Percentiles rank a stretch among this genome's conserved stretches.
These are phyloP conservation scores for Origma solitaria DNA, from an alignment of 2,113 vertebrate genomes.

Conservation along the genomic window DNA sequence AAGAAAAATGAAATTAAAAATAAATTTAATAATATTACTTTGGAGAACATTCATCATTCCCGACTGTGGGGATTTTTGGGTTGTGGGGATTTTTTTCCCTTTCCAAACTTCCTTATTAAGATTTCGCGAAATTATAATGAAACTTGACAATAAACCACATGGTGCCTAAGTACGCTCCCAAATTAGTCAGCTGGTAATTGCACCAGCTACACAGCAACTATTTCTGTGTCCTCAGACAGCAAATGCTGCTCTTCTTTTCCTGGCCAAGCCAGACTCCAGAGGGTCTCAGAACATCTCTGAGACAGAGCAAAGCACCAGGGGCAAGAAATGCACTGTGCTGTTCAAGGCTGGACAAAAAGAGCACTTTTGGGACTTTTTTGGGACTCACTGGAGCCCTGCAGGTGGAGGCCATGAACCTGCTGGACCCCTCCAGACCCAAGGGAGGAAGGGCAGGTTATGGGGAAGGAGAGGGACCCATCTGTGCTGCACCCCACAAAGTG, in stretches of 20 bases:
- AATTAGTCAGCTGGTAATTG: not conserved
- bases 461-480: not conserved
- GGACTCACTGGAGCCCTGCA: not conserved
- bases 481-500: not conserved
- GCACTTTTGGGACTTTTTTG: not conserved
- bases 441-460: not conserved
- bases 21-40: constrained; percentile 22
- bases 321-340: not conserved
- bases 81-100: not conserved
- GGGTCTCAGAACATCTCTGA: not conserved
- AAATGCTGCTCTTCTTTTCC: not conserved
- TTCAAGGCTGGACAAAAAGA: not conserved
- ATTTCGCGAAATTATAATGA: constrained; percentile 9
- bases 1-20: constrained; percentile 51
- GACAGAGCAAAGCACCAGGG: not conserved
- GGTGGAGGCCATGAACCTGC: rapidly evolving
- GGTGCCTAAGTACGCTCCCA: not conserved
- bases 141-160: constrained; percentile 50
- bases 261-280: not conserved
- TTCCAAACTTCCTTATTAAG: constrained; percentile 43
- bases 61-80: not conserved
- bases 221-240: not conserved
- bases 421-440: rapidly evolving
- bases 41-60: constrained; percentile 27
- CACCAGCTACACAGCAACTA: not conserved